Evolutionary conservation across 2,888 invertebrate genomes (phyloP).

Genomic region (Protophormia terraenovae): DNA sequence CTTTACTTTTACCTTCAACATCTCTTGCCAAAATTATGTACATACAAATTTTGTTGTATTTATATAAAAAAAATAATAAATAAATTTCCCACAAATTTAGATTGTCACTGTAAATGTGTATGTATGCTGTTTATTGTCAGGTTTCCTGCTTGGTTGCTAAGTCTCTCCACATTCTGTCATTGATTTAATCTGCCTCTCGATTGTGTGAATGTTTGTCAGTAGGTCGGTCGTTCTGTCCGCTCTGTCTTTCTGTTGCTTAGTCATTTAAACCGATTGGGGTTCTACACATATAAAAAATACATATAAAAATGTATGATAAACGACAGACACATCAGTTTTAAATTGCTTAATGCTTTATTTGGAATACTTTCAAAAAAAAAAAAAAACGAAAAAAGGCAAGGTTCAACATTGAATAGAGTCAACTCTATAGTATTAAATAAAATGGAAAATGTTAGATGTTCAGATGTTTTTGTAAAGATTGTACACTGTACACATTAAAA

Average conservation of each 20-base stretch:
- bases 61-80: no score
- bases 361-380: slow-evolving; percentile 55
- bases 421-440: neutral
- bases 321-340: slow-evolving; percentile 49
- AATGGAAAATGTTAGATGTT: neutral
- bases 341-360: slow-evolving; percentile 49
- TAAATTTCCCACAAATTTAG: neutral
- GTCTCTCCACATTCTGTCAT: slow-evolving; percentile 18
- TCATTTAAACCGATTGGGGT: slow-evolving; percentile 57
- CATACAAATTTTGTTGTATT: no score
- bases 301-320: slow-evolving; percentile 47
- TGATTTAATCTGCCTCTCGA: slow-evolving; percentile 36
- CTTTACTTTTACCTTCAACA: no score
- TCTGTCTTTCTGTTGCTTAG: slow-evolving; percentile 19
- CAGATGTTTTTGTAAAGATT: neutral
- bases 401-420: slow-evolving; percentile 31
- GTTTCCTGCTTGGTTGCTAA: slow-evolving; percentile 16
- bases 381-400: slow-evolving; percentile 13
- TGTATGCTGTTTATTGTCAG: slow-evolving; percentile 5
- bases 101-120: slow-evolving; percentile 2
- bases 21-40: no score
- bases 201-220: neutral
- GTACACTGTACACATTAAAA: neutral
- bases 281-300: slow-evolving; percentile 38
- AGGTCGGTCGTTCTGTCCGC: neutral